Evolutionary conservation across 2,888 invertebrate genomes (phyloP), one percentile per base, ranked within the genome.

Genomic region (Arrhopalites spinosus): DNA sequence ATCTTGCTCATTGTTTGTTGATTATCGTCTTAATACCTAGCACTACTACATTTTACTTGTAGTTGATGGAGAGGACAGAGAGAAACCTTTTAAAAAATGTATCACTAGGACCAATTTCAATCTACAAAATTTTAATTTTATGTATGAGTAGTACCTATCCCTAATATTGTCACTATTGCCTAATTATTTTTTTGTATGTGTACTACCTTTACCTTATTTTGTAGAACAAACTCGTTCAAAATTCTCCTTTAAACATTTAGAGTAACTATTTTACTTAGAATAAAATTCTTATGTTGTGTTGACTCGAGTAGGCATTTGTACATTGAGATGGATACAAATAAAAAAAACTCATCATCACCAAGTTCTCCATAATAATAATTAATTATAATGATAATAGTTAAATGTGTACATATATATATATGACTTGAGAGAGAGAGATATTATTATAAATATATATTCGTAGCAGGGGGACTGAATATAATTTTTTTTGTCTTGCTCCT

Each of bases 1-100:
- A 63, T 72, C 72, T 63, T 63, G 72, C 72, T 72, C 72, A 63
- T 72, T 72, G 63, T 63, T 72, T 72, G 72, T 72, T 64, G 27
- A 47, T 70, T 53, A 72, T 72, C 47, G 30, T 70, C n/a, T n/a
- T 27, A 61, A 45, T 29, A 72, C 15, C 29, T 72, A 43, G 61
- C 63, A 72, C 64, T 15, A n/a, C n/a, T 50, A 50, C 50, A 50
- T 13, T 23, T 7, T 59, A 5, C 50, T 61, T 45, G 11, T n/a
- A 11, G 27, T 56, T 50, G n/a, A n/a, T 50, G 17, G n/a, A 50
- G 15, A n/a, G n/a, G 50, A 50, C 2, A 50, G 50, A 50, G 45
- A 45, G 15, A 45, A 45, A 50, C 50, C 15, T 36, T 36, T n/a
- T 50, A n/a, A n/a, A n/a, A n/a, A n/a, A n/a, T 15, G n/a, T 50